Conservation (phyloP, 2,888 invertebrate species). For the Stenodema calcarata region DNA sequence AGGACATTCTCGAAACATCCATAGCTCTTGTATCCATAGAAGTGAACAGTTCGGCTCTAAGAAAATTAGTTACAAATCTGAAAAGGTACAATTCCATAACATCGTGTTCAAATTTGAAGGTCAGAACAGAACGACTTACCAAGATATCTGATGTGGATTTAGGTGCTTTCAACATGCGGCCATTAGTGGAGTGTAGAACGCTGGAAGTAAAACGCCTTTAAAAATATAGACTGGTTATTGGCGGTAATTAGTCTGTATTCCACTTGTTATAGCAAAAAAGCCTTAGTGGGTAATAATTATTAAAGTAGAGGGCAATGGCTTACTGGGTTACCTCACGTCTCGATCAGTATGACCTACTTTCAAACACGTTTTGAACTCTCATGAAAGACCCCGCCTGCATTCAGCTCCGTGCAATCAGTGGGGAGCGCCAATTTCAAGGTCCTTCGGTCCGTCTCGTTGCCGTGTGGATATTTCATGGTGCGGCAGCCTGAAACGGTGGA, state of each 20-base stretch:
- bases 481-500: no score
- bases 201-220: neutral
- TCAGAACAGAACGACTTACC: no score
- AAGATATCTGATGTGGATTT: no score
- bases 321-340: neutral
- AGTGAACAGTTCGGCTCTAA: no score
- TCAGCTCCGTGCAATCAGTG: neutral
- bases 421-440: neutral
- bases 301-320: neutral
- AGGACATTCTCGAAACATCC: no score
- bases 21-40: no score
- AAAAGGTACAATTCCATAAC: no score
- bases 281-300: neutral
- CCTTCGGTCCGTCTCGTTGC: neutral
- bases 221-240: no score
- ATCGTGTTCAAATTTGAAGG: no score
- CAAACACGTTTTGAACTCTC: constrained; percentile 18
- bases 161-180: no score
- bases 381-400: neutral
- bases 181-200: neutral
- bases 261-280: neutral
- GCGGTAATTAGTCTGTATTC: neutral
- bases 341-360: constrained; percentile 7
- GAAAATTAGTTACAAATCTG: no score
- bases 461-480: no score